phyloP scores from a whole-genome alignment of 2,113 vertebrate species.

The Hemiprocne comata region DNA sequence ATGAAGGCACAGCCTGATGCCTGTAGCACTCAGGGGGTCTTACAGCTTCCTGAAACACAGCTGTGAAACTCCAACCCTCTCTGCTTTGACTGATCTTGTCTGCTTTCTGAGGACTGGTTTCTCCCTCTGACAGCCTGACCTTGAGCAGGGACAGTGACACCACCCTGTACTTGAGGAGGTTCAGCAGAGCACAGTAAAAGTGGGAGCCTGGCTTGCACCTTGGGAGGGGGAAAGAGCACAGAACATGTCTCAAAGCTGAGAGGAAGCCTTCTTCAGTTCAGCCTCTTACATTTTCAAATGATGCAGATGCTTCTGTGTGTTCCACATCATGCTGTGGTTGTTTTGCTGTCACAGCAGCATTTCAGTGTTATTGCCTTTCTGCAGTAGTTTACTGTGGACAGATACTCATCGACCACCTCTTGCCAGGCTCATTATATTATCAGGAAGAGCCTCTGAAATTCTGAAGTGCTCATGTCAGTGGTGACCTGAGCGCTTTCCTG shows the following conservation, averaged over 20 bases:
- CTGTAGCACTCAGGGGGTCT: not conserved
- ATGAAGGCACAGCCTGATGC: not conserved
- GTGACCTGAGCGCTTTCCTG: not conserved
- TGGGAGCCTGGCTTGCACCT: not conserved
- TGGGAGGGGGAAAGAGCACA: not conserved
- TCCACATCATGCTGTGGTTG: rapidly evolving
- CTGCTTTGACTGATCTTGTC: not conserved
- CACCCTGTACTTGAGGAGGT: too few relatives aligned
- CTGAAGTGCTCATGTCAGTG: not conserved
- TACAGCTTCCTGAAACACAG: not conserved
- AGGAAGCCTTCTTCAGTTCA: not conserved
- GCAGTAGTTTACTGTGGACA: not conserved
- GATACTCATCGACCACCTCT: not conserved
- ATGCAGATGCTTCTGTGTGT: not conserved
- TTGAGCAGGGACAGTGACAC: not conserved
- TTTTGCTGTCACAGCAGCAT: not conserved
- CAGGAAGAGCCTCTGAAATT: not conserved
- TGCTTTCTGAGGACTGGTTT: not conserved
- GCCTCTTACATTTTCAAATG: not conserved
- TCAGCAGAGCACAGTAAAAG: rapidly evolving
- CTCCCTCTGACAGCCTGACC: not conserved
- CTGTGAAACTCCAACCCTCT: not conserved
- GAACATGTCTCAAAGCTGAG: not conserved
- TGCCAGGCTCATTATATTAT: not conserved
- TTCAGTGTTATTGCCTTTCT: not conserved